These are phyloP conservation scores for Drosophila nasuta DNA, from an alignment of 1,140 invertebrate species.

Conservation along the genomic window DNA sequence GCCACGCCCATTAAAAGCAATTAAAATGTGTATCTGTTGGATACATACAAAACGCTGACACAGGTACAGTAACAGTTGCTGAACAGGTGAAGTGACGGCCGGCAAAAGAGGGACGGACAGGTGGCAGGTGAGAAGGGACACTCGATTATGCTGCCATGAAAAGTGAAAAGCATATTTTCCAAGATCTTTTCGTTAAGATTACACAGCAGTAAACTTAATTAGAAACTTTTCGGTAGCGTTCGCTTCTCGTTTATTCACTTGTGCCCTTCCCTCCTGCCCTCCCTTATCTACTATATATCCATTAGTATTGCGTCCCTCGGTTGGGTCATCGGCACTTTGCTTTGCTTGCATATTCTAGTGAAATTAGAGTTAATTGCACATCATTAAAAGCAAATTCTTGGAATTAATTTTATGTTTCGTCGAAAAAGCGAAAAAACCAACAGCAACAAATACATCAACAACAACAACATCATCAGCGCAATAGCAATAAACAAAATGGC, in stretches of 20 bases:
- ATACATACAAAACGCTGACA: constrained; percentile 30
- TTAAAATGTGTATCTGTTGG: constrained; percentile 70
- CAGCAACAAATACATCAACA: constrained; percentile 10
- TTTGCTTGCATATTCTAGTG: constrained; percentile 78
- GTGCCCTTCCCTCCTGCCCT: background rate
- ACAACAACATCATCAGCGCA: constrained; percentile 13
- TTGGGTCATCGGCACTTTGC: constrained; percentile 52
- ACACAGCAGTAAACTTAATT: constrained; percentile 69
- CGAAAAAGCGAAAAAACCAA: constrained; percentile 43
- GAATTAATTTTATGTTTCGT: constrained; percentile 73
- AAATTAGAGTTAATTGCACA: constrained; percentile 81
- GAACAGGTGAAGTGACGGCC: background rate
- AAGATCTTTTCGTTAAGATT: constrained; percentile 61
- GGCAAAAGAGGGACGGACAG: background rate
- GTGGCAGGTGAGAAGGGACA: background rate
- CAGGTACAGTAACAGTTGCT: too few species aligned
- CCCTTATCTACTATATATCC: background rate
- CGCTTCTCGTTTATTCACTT: constrained; percentile 16
- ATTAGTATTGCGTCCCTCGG: constrained; percentile 14
- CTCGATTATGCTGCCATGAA: background rate
- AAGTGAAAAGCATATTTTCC: constrained; percentile 61
- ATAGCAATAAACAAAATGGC: constrained; percentile 69
- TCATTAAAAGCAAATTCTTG: constrained; percentile 75
- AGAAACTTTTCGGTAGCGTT: constrained; percentile 53
- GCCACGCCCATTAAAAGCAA: constrained; percentile 68